A percentile compares a stretch with the other conserved stretches of the same genome.
Conservation (phyloP, 1,140 invertebrate species). For the Charaxes varanes region DNA sequence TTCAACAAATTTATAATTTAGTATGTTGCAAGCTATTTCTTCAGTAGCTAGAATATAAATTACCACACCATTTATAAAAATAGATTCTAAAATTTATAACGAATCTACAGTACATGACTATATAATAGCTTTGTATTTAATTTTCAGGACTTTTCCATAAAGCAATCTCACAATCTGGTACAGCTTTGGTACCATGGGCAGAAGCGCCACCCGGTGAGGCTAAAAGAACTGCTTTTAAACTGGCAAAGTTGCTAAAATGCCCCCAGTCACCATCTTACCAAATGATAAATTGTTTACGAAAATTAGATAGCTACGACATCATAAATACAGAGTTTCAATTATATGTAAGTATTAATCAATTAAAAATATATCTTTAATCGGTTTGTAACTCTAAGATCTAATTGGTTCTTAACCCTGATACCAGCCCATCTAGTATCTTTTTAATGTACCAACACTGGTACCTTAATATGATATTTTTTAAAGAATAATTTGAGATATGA, state of each 20-base stretch:
- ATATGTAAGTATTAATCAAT: constrained; percentile 77
- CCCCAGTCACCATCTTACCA: constrained; percentile 62
- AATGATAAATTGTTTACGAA: constrained; percentile 77
- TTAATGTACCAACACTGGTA: too few relatives aligned
- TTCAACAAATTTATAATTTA: too few relatives aligned
- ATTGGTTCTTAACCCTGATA: too few relatives aligned
- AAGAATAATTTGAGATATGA: too few relatives aligned
- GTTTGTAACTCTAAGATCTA: too few relatives aligned
- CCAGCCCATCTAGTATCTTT: too few relatives aligned
- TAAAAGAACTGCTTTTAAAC: constrained; percentile 75
- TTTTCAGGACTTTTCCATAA: constrained; percentile 80
- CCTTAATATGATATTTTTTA: too few relatives aligned
- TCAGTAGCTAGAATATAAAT: neutral
- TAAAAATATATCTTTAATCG: too few relatives aligned
- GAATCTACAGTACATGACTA: too few relatives aligned
- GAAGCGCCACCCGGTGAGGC: constrained; percentile 78
- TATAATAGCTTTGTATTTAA: neutral
- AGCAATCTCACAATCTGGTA: constrained; percentile 86
- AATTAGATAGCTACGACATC: constrained; percentile 75
- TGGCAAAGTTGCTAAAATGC: constrained; percentile 78
- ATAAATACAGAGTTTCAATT: constrained; percentile 77
- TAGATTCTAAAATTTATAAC: too few relatives aligned
- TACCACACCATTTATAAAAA: neutral
- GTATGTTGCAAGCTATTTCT: neutral
- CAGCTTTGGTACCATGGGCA: constrained; percentile 85